phyloP scores from a whole-genome alignment of 2,113 vertebrate genomes.

The Hippocampus comes region DNA sequence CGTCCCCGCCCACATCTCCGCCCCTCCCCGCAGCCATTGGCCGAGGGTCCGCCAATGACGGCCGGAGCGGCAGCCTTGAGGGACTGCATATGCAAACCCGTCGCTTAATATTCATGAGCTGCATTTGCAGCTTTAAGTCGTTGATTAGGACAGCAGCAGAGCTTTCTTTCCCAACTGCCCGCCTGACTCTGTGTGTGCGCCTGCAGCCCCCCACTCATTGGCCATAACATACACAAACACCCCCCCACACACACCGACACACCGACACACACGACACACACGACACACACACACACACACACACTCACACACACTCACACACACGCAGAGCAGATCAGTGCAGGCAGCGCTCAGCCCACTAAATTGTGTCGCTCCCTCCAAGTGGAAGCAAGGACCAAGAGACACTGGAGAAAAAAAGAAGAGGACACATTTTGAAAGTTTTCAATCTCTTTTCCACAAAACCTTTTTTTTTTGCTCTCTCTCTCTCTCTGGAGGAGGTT shows the following conservation, averaged over 20 bases:
- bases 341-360: constrained; percentile 72
- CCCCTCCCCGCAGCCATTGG: constrained; percentile 81
- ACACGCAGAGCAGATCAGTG: constrained; percentile 70
- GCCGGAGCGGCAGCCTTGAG: constrained; percentile 71
- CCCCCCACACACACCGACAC: constrained; percentile 11
- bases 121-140: constrained; percentile 96
- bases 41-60: constrained; percentile 80
- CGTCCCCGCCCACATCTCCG: constrained; percentile 69
- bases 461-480: constrained; percentile 3
- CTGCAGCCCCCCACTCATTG: constrained; percentile 51
- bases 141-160: constrained; percentile 94
- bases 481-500: constrained; percentile 71
- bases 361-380: constrained; percentile 85
- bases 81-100: constrained; percentile 90
- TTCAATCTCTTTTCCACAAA: constrained; percentile 69
- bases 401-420: constrained; percentile 54
- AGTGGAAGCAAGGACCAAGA: constrained; percentile 64
- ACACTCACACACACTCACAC: constrained; percentile 18
- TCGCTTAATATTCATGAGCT: constrained; percentile 98
- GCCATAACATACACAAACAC: constrained; percentile 35
- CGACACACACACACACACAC: constrained; percentile 25
- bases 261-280: constrained; percentile 29
- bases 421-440: constrained; percentile 78
- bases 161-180: constrained; percentile 92
- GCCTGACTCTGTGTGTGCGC: constrained; percentile 49